A percentile compares a stretch with the other conserved stretches of the same genome.
Conservation (phyloP, 2,113 vertebrate species). For the Lepisosteus oculatus region DNA sequence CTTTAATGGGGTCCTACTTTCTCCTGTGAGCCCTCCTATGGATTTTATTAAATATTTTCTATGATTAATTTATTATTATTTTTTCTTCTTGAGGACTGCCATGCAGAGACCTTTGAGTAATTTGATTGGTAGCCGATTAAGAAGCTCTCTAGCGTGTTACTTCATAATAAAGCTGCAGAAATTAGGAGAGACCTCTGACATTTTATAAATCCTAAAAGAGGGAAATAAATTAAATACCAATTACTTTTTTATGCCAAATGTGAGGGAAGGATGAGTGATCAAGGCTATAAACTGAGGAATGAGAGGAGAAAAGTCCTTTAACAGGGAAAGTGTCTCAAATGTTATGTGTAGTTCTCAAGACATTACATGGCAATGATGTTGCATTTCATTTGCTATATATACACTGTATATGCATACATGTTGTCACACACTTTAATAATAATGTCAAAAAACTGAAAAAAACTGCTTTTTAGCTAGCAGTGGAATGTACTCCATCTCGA, state of each 20-base stretch:
- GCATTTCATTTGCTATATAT: slow-evolving; percentile 6
- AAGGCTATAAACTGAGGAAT: slow-evolving; percentile 14
- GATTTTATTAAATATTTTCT: slow-evolving; percentile 17
- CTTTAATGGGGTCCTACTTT: not conserved
- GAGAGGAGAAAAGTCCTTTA: slow-evolving; percentile 16
- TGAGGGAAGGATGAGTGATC: slow-evolving; percentile 11
- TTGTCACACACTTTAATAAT: slow-evolving; percentile 6
- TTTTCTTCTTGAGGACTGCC: slow-evolving; percentile 16
- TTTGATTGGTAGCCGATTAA: slow-evolving; percentile 15
- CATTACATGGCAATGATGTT: slow-evolving; percentile 6
- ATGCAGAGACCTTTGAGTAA: slow-evolving; percentile 21
- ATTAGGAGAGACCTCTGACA: slow-evolving; percentile 23
- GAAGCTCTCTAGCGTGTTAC: slow-evolving; percentile 21
- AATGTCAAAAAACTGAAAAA: not conserved
- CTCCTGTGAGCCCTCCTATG: slow-evolving; percentile 11
- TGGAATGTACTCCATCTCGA: too few relatives aligned
- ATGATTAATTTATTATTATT: slow-evolving; percentile 5
- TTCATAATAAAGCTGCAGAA: slow-evolving; percentile 26
- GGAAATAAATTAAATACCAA: slow-evolving; percentile 24
- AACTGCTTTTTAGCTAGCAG: too few relatives aligned
- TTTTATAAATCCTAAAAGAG: slow-evolving; percentile 22
- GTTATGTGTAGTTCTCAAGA: slow-evolving; percentile 24
- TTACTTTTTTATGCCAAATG: slow-evolving; percentile 25
- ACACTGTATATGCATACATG: not conserved
- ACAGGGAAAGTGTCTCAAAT: not conserved